Evolutionary conservation across 2,888 invertebrate species (phyloP).

Genomic region (Lasioglossum marginatum): DNA sequence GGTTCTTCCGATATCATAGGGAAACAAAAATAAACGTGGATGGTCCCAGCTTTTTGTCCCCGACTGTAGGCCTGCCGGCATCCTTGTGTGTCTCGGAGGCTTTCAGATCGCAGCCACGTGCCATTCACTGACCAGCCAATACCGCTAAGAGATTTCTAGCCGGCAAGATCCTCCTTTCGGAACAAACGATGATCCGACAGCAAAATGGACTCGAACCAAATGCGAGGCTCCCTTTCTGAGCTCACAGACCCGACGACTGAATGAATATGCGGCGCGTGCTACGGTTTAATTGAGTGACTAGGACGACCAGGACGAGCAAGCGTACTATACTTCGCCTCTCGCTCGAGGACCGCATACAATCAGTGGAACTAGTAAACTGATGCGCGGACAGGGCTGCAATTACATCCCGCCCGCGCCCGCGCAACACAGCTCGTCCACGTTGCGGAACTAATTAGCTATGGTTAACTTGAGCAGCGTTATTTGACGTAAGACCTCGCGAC

Average conservation of each 20-base stretch:
- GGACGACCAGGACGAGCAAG: conserved; percentile 11
- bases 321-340: conserved; percentile 9
- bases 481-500: conserved; percentile 33
- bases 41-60: neutral
- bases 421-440: neutral
- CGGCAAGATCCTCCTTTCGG: conserved; percentile 4
- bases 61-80: neutral
- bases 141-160: conserved; percentile 41
- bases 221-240: conserved; percentile 7
- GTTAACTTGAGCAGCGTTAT: conserved; percentile 45
- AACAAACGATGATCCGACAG: conserved; percentile 17
- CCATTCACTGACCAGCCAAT: conserved; percentile 47
- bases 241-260: neutral
- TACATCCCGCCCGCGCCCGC: conserved; percentile 20
- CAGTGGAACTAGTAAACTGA: conserved; percentile 38
- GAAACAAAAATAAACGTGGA: neutral
- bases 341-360: conserved; percentile 29
- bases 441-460: conserved; percentile 48
- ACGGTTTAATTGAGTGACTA: conserved; percentile 36
- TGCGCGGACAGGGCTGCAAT: conserved; percentile 47
- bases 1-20: too few species aligned
- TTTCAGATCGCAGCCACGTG: conserved; percentile 38
- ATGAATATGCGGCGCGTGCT: conserved; percentile 37
- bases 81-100: neutral
- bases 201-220: neutral